Evolutionary conservation across 2,797 vertebrate genomes (phyloP).

Genomic region (Phylloscopus collybita): DNA sequence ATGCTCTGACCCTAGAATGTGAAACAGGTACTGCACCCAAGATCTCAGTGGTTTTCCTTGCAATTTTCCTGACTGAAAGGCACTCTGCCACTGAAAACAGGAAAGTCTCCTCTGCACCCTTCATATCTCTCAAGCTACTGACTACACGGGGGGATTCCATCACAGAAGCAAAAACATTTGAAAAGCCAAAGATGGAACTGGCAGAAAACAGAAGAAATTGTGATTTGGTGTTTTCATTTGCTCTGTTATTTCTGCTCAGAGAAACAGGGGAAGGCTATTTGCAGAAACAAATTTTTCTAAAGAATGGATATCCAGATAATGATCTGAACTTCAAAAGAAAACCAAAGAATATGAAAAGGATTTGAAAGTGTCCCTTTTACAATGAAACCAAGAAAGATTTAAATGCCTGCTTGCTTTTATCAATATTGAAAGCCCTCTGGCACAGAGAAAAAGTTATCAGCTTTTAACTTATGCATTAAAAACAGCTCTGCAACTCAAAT

Average conservation of each 20-base stretch:
- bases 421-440: neutral
- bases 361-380: neutral
- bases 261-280: neutral
- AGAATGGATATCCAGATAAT: neutral
- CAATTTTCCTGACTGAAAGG: neutral
- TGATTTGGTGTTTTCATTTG: neutral
- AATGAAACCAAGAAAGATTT: neutral
- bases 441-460: neutral
- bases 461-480: neutral
- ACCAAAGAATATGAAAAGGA: neutral
- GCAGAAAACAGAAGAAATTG: neutral
- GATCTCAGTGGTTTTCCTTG: neutral
- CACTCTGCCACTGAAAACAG: neutral
- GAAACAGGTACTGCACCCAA: neutral
- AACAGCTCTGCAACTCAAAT: neutral
- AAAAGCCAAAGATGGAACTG: neutral
- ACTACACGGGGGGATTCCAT: neutral
- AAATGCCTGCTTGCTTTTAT: neutral
- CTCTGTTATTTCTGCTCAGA: neutral
- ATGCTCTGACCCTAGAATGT: accelerated
- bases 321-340: neutral
- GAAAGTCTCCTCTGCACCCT: neutral
- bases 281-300: neutral
- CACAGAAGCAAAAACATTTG: neutral
- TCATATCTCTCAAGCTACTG: neutral